Conservation (phyloP, 2,797 vertebrate genomes). For the Prionace glauca region DNA sequence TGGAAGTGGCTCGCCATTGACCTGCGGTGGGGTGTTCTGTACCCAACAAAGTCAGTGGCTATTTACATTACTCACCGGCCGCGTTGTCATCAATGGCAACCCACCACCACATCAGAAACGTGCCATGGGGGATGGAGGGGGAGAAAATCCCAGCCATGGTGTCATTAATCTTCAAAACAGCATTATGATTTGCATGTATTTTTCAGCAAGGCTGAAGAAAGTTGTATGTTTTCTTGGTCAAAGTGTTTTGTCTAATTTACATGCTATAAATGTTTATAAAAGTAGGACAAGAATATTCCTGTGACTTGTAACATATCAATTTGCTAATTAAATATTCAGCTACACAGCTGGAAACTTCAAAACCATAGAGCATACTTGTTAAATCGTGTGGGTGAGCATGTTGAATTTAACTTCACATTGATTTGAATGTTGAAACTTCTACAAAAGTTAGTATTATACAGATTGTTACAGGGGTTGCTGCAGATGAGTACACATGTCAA, state of each 20-base stretch:
- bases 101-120: too few relatives aligned
- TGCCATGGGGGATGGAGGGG: too few relatives aligned
- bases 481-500: neutral
- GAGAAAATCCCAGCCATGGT: neutral
- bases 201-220: neutral
- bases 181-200: neutral
- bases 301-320: neutral
- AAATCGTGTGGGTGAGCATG: neutral
- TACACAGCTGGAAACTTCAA: neutral
- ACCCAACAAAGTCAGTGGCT: too few relatives aligned
- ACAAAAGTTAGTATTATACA: too few relatives aligned
- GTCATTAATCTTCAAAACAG: constrained; percentile 7
- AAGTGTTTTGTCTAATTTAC: neutral
- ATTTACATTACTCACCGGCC: too few relatives aligned
- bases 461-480: neutral
- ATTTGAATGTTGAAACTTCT: neutral
- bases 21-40: too few relatives aligned
- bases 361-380: neutral
- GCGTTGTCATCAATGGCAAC: too few relatives aligned
- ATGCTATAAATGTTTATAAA: neutral
- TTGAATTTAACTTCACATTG: neutral
- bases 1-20: too few relatives aligned
- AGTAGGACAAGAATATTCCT: neutral
- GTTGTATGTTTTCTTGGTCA: neutral
- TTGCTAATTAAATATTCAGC: neutral